phyloP scores from a whole-genome alignment of 2,113 vertebrate species.

The Willisornis vidua region DNA sequence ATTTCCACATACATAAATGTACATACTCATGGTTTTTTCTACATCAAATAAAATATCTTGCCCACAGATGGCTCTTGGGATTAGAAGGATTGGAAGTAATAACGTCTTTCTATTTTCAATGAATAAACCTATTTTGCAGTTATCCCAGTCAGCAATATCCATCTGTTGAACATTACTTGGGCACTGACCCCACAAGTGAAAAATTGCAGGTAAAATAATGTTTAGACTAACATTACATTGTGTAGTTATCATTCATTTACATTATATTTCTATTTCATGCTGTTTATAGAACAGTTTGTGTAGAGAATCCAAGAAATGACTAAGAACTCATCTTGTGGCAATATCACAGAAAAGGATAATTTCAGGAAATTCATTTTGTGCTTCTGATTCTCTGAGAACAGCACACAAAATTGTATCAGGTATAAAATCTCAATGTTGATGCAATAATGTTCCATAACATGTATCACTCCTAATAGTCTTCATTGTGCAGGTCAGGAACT shows the following conservation, averaged over 20 bases:
- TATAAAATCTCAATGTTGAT: not conserved
- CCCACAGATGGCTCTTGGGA: not conserved
- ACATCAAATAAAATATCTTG: not conserved
- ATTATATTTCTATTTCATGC: not conserved
- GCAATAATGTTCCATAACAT: not conserved
- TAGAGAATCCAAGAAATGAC: not conserved
- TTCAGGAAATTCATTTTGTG: not conserved
- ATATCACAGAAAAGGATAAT: not conserved
- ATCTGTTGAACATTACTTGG: conserved; percentile 87
- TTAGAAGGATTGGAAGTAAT: conserved; percentile 16
- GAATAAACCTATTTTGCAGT: conserved; percentile 73
- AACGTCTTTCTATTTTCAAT: not conserved
- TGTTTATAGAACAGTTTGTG: not conserved
- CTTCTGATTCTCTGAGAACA: not conserved
- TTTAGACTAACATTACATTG: not conserved
- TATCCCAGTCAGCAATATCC: conserved; percentile 86
- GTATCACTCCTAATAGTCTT: not conserved
- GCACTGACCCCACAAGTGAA: conserved; percentile 82
- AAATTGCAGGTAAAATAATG: conserved; percentile 83
- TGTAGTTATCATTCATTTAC: not conserved
- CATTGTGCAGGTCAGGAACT: not conserved
- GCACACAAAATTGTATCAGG: not conserved
- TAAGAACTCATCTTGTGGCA: not conserved
- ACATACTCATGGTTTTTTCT: not conserved
- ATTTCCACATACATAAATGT: not conserved